A percentile compares a stretch with the other conserved stretches of the same genome.
These are phyloP conservation scores for Malurus cyaneus DNA, from an alignment of 2,113 vertebrate genomes.

Conservation along the genomic window DNA sequence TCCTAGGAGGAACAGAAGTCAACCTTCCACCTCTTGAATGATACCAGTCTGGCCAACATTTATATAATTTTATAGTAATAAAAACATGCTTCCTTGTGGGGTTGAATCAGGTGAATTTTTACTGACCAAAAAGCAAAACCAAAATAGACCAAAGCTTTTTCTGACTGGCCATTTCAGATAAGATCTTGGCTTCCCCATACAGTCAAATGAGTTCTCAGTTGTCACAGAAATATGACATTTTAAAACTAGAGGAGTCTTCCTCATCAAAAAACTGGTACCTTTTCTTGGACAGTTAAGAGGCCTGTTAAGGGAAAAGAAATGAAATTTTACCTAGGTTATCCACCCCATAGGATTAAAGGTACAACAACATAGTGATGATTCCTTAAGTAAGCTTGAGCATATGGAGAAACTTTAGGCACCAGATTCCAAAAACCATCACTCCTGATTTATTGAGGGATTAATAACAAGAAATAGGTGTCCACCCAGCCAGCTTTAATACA, in stretches of 20 bases:
- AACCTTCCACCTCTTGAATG: background rate
- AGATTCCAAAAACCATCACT: background rate
- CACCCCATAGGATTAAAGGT: background rate
- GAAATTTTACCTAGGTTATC: background rate
- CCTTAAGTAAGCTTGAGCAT: background rate
- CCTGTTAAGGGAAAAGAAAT: background rate
- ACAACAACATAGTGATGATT: background rate
- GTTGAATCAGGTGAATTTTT: background rate
- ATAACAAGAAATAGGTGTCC: background rate
- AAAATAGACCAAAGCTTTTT: background rate
- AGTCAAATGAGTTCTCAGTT: background rate
- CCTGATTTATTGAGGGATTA: background rate
- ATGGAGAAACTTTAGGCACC: background rate
- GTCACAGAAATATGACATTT: background rate
- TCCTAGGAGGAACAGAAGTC: background rate
- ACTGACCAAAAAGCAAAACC: background rate
- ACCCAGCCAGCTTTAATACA: background rate
- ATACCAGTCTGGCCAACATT: background rate
- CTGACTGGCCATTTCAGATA: background rate
- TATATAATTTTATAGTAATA: background rate
- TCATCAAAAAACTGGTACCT: background rate
- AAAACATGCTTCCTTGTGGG: background rate
- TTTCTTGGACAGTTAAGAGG: background rate
- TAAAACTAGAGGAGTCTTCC: background rate
- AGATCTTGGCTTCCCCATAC: background rate